phyloP scores from a whole-genome alignment of 2,113 vertebrate genomes.

The Zingel zingel region DNA sequence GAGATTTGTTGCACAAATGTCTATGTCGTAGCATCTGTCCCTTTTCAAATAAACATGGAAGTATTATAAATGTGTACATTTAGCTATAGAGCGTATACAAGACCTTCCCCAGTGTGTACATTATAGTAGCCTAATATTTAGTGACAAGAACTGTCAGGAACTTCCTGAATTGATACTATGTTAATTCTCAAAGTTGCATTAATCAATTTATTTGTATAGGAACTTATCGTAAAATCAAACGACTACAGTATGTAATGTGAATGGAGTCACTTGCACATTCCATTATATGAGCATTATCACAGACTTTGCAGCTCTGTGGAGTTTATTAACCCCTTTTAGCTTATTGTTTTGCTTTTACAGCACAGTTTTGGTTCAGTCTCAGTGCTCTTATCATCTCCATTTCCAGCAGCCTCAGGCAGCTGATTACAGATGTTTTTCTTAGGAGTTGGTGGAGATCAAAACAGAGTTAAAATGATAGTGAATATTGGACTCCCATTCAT shows the following conservation, averaged over 20 bases:
- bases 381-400: not conserved
- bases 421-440: not conserved
- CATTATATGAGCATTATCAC: not conserved
- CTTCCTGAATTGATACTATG: not conserved
- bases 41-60: not conserved
- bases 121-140: not conserved
- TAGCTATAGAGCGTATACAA: not conserved
- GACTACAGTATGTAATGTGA: too few species aligned
- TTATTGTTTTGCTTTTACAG: not conserved
- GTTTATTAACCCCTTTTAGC: too few species aligned
- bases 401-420: slow-evolving; percentile 2
- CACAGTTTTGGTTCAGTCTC: not conserved
- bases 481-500: not conserved
- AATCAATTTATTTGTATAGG: not conserved
- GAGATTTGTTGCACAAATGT: too few species aligned
- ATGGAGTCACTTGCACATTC: not conserved
- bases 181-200: not conserved
- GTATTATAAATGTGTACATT: not conserved
- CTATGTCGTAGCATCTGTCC: too few species aligned
- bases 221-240: not conserved
- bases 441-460: not conserved
- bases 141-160: not conserved
- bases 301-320: too few species aligned
- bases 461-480: not conserved
- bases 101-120: not conserved